Conservation (phyloP, 2,888 invertebrate genomes). For the Rutpela maculata region DNA sequence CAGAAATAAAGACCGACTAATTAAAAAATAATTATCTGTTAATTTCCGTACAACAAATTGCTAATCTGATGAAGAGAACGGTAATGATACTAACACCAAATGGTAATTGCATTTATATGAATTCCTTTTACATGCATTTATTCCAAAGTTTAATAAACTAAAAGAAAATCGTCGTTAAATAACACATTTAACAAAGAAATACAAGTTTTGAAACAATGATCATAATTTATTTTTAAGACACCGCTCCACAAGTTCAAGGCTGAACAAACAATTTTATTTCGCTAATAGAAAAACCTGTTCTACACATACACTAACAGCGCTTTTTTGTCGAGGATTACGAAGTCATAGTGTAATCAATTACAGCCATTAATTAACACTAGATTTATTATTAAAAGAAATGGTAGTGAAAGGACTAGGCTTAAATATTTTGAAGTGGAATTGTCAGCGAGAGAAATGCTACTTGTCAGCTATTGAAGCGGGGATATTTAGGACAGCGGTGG, state of each 20-base stretch:
- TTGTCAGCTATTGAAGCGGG: not conserved
- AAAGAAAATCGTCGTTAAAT: not conserved
- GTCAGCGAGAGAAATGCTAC: not conserved
- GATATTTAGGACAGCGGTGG: too few relatives aligned
- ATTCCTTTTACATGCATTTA: not conserved
- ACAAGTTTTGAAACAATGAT: slow-evolving; percentile 9
- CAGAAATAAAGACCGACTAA: too few relatives aligned
- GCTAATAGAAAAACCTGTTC: slow-evolving; percentile 41
- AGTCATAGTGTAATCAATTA: slow-evolving; percentile 28
- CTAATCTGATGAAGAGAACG: too few relatives aligned
- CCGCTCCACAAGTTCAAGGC: slow-evolving; percentile 34
- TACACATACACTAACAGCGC: not conserved
- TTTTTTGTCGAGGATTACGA: slow-evolving; percentile 16
- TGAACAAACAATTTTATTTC: slow-evolving; percentile 21
- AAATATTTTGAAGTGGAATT: not conserved
- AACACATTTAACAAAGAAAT: slow-evolving; percentile 20
- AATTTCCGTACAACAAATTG: too few relatives aligned
- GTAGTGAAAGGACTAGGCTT: slow-evolving; percentile 14
- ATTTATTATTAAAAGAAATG: slow-evolving; percentile 17
- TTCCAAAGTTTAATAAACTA: not conserved
- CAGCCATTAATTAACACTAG: not conserved
- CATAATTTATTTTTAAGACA: slow-evolving; percentile 30
- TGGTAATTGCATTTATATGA: not conserved
- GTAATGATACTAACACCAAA: too few relatives aligned
- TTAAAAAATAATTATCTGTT: too few relatives aligned